Conservation (phyloP, 2,888 invertebrate species). For the Aricia artaxerxes region DNA sequence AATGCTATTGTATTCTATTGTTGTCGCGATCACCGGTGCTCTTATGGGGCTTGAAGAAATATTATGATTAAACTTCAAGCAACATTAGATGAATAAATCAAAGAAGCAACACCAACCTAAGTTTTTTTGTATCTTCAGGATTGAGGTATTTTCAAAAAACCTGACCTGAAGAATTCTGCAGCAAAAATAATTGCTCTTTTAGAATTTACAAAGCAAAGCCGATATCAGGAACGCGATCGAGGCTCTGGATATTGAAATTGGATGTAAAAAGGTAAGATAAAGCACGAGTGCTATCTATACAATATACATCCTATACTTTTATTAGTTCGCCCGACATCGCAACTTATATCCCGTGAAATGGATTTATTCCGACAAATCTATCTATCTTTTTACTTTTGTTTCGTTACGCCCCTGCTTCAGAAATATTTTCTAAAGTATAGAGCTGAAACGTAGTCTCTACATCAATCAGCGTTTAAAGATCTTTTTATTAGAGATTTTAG, state of each 20-base stretch:
- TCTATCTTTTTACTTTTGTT: conserved; percentile 6
- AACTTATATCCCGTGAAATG: conserved; percentile 16
- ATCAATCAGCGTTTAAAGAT: neutral
- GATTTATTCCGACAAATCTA: conserved; percentile 3
- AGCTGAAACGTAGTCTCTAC: conserved; percentile 6
- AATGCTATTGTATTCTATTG: too few species aligned
- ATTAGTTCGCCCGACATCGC: conserved; percentile 17
- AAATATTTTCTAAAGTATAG: conserved; percentile 12
- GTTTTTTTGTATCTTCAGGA: neutral
- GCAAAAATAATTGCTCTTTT: neutral
- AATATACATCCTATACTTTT: neutral
- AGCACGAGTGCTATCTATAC: neutral
- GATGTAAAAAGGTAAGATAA: neutral
- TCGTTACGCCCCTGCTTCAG: neutral
- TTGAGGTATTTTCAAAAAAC: neutral
- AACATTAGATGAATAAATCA: neutral
- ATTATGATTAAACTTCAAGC: neutral
- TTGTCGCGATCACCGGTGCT: too few species aligned
- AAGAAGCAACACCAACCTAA: neutral
- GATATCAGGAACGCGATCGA: conserved; percentile 4
- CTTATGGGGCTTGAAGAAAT: too few species aligned
- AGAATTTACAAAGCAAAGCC: neutral
- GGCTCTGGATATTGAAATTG: conserved; percentile 13
- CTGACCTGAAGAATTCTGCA: neutral
- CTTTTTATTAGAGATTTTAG: neutral